phyloP scores from a whole-genome alignment of 2,113 vertebrate genomes.

The Corvus hawaiiensis region DNA sequence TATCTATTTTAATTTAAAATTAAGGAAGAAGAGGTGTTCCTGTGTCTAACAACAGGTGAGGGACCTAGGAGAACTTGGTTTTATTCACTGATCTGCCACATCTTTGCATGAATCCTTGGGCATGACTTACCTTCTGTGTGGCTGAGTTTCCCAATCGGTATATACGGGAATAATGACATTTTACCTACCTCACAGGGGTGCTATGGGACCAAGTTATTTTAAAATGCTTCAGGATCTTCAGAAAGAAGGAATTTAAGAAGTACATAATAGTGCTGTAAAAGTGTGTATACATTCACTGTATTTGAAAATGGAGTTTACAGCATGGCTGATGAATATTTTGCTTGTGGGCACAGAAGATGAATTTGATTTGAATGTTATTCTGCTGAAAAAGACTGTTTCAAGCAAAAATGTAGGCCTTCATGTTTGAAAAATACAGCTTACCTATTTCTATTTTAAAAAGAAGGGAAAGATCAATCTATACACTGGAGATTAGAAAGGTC shows the following conservation, averaged over 20 bases:
- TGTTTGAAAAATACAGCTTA: neutral
- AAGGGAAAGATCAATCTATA: neutral
- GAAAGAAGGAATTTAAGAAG: neutral
- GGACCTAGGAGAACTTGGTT: neutral
- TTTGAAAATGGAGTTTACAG: neutral
- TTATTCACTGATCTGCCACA: neutral
- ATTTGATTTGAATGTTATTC: neutral
- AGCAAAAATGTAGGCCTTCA: neutral
- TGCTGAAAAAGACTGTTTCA: conserved; percentile 1
- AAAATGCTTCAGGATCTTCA: conserved; percentile 2
- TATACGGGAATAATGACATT: neutral
- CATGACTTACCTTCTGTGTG: conserved; percentile 19
- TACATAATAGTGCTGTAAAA: neutral
- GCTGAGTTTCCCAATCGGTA: neutral
- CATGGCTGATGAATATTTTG: conserved; percentile 5
- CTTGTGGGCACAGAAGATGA: neutral
- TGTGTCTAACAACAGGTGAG: neutral
- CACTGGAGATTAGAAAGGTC: conserved; percentile 13
- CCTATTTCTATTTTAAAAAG: neutral
- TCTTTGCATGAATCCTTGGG: neutral
- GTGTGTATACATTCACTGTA: neutral
- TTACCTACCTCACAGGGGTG: conserved; percentile 58
- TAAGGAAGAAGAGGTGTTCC: neutral
- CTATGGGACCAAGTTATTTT: conserved; percentile 29
- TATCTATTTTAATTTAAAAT: neutral